Evolutionary conservation across 1,140 invertebrate genomes (phyloP), one percentile per base, ranked within the genome.

Genomic region (Berghia stephanieae): DNA sequence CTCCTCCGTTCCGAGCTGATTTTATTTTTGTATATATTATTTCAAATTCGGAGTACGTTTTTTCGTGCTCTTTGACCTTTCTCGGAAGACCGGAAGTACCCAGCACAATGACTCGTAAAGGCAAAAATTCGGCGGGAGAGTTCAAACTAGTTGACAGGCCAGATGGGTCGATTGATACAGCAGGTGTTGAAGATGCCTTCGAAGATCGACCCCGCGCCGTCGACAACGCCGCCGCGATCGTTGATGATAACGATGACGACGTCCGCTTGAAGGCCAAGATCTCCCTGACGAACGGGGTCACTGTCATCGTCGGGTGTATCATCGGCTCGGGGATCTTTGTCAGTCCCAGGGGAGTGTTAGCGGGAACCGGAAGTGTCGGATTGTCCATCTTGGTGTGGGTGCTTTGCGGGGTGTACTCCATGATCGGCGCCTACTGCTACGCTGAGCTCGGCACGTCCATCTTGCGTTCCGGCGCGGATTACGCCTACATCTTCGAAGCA

Each of bases 261-360:
- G 78, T 88, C 0, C 79, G 82, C 4, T 76, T 89, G 36, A 84
- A 87, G 82, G 82, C 83, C 38, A 85, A 85, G 70, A 83, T 89
- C n/a, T 82, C 83, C 6, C 68, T 88, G 4, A 1, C 88, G 6
- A 88, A 87, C 80, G 87, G 87, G 34, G 77, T 88, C 18, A 86
- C 87, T 10, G 84, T 89, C 2, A 88, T 89, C 44, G 86, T 89
- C 8, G 88, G 88, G 27, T 85, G 85, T 74, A 87, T 89, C 36
- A 88, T 89, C 46, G 89, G 89, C 1, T 96, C 95, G 3, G 96
- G 96, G 42, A 97, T 99, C 86, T 99, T 99, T 89, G 94, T 99
- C 16, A 97, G 96, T 10, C 98, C 98, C 0, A 96, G 94, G 85
- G 95, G 96, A 77, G 94, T 96, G 1, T 88, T 97, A 13, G 87